These are phyloP conservation scores for Tiliacea citrago DNA, from an alignment of 2,888 invertebrate species.

Conservation along the genomic window DNA sequence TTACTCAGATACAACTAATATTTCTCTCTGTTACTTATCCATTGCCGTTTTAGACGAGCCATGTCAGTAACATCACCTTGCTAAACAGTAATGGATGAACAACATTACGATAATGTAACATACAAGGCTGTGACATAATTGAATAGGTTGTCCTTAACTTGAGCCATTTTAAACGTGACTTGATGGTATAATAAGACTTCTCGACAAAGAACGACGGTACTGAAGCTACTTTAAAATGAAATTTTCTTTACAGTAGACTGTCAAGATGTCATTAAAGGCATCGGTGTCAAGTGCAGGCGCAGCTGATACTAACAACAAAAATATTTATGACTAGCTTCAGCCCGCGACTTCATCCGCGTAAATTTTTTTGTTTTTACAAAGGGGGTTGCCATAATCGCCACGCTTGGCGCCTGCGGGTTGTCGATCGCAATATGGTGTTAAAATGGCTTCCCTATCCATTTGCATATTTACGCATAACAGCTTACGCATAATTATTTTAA, in stretches of 20 bases:
- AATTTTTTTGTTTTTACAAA: too few relatives aligned
- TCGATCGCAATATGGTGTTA: too few relatives aligned
- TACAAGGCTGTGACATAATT: neutral
- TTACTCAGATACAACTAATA: neutral
- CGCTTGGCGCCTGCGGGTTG: too few relatives aligned
- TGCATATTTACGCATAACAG: too few relatives aligned
- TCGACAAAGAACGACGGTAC: neutral
- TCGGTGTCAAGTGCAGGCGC: slow-evolving; percentile 9
- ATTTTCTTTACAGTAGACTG: slow-evolving; percentile 12
- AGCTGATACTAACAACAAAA: neutral
- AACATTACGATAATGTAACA: neutral
- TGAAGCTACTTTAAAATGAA: slow-evolving; percentile 30
- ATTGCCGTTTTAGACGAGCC: slow-evolving; percentile 15
- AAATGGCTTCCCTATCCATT: too few relatives aligned
- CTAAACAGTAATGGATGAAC: slow-evolving; percentile 26
- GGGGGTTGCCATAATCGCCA: too few relatives aligned
- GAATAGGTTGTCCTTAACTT: slow-evolving; percentile 21
- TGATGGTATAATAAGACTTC: slow-evolving; percentile 25
- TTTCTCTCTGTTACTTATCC: neutral
- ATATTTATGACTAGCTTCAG: neutral
- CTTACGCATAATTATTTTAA: too few relatives aligned
- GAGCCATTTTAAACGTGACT: slow-evolving; percentile 54
- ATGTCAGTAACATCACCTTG: too few relatives aligned
- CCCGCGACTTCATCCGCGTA: too few relatives aligned
- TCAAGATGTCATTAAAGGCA: slow-evolving; percentile 15